Evolutionary conservation across 2,797 vertebrate species (phyloP), one percentile per base, ranked within the genome.

Genomic region (Acanthurus leucopareius): DNA sequence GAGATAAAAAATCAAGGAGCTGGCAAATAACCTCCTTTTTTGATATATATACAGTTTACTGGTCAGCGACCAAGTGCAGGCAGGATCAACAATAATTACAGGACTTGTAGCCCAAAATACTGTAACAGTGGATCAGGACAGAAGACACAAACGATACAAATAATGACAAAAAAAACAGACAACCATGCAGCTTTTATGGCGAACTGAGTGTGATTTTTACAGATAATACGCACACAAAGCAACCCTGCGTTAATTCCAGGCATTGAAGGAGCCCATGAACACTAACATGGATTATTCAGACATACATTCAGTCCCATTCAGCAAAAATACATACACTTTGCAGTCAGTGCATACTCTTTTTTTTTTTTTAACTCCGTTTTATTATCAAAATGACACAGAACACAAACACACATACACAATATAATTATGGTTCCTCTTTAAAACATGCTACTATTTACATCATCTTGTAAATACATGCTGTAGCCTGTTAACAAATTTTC

Each of bases 371-470:
- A 81, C 89, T 86, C 86, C 60, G 51, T 93, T 95, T 96, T 95
- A 95, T 96, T 96, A 96, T 96, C 87, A 95, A 96, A 95, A 91
- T 82, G 90, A 94, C 90, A 94, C 91, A 91, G 91, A 94, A 93
- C 94, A 95, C 93, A 95, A 92, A 93, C 91, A 92, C 92, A 95
- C 90, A 83, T 92, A 93, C 93, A 95, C 93, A 93, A 93, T 94
- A 92, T 92, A 93, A 85, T 92, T 84, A 92, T 90, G 76, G 68
- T 91, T 92, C 90, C 89, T 91, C 90, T 92, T 96, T 80, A 89
- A 91, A 94, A 95, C 97, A 97, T 98, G 98, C 97, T 92, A 85
- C 94, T 97, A 93, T 96, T 94, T 97, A 97, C 95, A 95, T 90
- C 80, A 69, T 90, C 69, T 92, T 94, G 92, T 94, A 93, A 92